These are phyloP conservation scores for Porphyrio hochstetteri DNA, from an alignment of 2,113 vertebrate species.

Conservation along the genomic window DNA sequence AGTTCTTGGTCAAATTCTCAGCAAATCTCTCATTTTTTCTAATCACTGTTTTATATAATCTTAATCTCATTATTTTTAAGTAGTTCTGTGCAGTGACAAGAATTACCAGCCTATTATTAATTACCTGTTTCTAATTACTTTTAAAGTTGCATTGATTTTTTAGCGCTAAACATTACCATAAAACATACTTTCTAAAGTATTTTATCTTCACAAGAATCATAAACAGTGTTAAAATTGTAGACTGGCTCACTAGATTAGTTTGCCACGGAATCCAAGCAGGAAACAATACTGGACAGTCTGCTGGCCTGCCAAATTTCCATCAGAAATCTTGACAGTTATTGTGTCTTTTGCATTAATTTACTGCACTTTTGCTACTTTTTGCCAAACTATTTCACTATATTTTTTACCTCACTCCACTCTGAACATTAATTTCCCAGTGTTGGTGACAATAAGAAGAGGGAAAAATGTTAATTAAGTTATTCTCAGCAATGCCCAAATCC, in stretches of 20 bases:
- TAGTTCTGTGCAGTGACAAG: background rate
- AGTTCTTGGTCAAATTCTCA: background rate
- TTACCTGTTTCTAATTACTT: background rate
- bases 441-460: background rate
- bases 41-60: background rate
- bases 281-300: background rate
- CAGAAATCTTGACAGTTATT: background rate
- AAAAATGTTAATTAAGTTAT: background rate
- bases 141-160: background rate
- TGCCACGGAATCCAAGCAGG: background rate
- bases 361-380: background rate
- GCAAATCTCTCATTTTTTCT: background rate
- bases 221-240: background rate
- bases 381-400: background rate
- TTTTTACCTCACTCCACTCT: background rate
- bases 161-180: background rate
- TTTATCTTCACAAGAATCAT: background rate
- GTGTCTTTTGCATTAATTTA: background rate
- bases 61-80: background rate
- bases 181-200: background rate
- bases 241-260: background rate
- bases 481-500: background rate
- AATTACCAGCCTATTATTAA: background rate
- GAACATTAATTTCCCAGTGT: background rate
- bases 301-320: background rate